Evolutionary conservation across 2,888 invertebrate genomes (phyloP).

Genomic region (Drosophila greeni): DNA sequence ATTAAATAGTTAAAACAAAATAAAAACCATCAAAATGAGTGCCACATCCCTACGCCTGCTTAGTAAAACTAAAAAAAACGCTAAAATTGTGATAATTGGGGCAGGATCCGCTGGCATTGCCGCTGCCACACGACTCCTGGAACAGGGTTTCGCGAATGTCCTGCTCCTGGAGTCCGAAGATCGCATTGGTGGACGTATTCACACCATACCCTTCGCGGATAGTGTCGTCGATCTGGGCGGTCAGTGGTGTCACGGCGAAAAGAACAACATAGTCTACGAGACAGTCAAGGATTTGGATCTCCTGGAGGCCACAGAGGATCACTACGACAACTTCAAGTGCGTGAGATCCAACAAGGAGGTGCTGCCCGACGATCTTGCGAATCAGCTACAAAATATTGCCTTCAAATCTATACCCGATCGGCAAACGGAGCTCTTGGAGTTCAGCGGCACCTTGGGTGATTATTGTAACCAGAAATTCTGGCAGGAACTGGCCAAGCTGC

Average conservation of each 20-base stretch:
- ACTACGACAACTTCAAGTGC: constrained; percentile 72
- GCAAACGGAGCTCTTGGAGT: constrained; percentile 70
- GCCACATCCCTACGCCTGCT: constrained; percentile 43
- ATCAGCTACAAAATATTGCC: constrained; percentile 75
- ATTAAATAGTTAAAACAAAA: neutral
- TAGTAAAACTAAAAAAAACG: constrained; percentile 55
- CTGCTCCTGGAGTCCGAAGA: constrained; percentile 82
- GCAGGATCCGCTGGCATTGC: constrained; percentile 79
- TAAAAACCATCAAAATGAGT: constrained; percentile 41
- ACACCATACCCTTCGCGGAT: constrained; percentile 80
- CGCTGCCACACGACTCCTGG: constrained; percentile 77
- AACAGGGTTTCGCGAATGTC: constrained; percentile 79
- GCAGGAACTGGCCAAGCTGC: constrained; percentile 58
- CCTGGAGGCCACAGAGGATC: constrained; percentile 66
- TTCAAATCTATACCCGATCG: constrained; percentile 76
- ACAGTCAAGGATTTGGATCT: constrained; percentile 77
- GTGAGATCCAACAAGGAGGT: constrained; percentile 77
- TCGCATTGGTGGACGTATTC: constrained; percentile 83
- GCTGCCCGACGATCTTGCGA: constrained; percentile 73
- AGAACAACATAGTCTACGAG: constrained; percentile 82
- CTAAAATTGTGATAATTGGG: constrained; percentile 77
- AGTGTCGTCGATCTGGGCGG: constrained; percentile 86
- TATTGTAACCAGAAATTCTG: constrained; percentile 73
- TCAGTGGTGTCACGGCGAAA: constrained; percentile 85
- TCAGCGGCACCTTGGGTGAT: constrained; percentile 75